Conservation (phyloP, 2,797 vertebrate species). For the Eospalax fontanierii region DNA sequence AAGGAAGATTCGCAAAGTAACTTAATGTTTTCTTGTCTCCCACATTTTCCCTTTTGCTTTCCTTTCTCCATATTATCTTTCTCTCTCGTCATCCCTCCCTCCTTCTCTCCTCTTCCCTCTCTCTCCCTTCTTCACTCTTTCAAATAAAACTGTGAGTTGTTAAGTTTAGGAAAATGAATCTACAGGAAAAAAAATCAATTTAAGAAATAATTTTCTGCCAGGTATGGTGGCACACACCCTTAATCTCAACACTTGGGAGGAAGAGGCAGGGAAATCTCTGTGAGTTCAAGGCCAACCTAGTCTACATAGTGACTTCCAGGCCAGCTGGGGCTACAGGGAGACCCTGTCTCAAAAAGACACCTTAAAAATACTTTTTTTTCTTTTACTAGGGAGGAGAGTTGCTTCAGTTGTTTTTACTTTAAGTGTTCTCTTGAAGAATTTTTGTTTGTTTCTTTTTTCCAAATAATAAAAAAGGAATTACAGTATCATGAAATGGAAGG, state of each 20-base stretch:
- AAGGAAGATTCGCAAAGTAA: conserved; percentile 12
- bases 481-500: background rate
- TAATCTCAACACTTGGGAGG: no score
- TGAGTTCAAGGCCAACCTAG: no score
- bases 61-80: background rate
- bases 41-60: background rate
- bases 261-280: no score
- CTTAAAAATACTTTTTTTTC: no score
- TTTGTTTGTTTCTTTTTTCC: background rate
- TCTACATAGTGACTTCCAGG: no score
- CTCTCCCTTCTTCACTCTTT: background rate
- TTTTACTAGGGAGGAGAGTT: background rate
- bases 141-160: background rate
- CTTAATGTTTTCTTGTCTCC: background rate
- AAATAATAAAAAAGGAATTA: background rate
- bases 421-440: background rate
- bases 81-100: background rate
- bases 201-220: conserved; percentile 46
- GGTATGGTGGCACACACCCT: no score
- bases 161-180: conserved; percentile 52
- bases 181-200: conserved; percentile 28
- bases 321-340: no score
- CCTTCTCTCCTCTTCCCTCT: no score
- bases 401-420: background rate
- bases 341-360: no score